Conservation (phyloP, 64 coral and sea anemone genomes). For the Pachyseris speciosa region DNA sequence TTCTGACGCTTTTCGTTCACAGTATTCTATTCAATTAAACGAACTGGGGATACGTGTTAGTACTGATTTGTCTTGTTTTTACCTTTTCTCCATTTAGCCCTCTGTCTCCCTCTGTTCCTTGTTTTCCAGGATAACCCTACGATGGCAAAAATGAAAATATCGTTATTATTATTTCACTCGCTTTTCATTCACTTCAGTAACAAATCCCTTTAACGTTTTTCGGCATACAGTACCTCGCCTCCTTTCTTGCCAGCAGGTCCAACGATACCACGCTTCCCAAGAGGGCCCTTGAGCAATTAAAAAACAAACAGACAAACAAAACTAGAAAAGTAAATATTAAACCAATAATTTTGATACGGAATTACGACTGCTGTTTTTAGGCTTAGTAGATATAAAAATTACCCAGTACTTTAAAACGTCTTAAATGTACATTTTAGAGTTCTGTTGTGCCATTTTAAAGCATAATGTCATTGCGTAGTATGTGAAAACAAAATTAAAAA, state of each 20-base stretch:
- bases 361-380: no score
- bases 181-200: not conserved
- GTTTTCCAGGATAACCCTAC: not conserved
- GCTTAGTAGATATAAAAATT: no score
- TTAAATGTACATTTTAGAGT: no score
- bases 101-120: not conserved
- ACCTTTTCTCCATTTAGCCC: constrained; percentile 14
- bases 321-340: not conserved
- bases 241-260: constrained; percentile 17
- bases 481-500: no score
- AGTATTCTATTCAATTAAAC: no score
- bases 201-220: not conserved
- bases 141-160: not conserved
- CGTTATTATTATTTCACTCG: no score
- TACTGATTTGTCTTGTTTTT: not conserved
- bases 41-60: no score
- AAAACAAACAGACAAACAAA: not conserved
- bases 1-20: no score
- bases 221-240: not conserved
- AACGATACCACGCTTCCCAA: not conserved
- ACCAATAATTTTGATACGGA: no score
- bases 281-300: not conserved
- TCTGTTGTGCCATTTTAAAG: no score
- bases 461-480: no score
- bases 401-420: no score